phyloP scores from a whole-genome alignment of 2,888 invertebrate species.

The Tachina grossa region DNA sequence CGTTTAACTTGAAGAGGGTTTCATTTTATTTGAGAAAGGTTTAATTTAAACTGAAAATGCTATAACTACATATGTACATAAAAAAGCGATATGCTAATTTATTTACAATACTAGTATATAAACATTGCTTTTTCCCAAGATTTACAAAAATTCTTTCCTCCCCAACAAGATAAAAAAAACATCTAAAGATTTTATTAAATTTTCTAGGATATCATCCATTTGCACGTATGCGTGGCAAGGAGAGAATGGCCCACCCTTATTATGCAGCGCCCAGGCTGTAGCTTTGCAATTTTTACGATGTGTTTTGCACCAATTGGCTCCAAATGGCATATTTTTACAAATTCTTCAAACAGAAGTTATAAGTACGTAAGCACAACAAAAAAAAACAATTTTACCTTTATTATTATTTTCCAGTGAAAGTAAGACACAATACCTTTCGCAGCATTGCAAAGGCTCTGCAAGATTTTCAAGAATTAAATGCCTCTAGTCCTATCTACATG shows the following conservation, averaged over 20 bases:
- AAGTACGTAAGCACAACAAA: conserved; percentile 83
- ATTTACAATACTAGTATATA: no score
- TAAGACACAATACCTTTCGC: conserved; percentile 93
- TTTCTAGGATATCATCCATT: conserved; percentile 87
- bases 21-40: no score
- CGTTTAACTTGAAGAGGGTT: no score
- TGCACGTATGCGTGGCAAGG: conserved; percentile 95
- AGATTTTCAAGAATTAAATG: conserved; percentile 98
- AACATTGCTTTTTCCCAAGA: no score
- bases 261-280: conserved; percentile 97
- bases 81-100: no score
- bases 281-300: conserved; percentile 98
- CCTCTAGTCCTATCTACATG: conserved; percentile 95
- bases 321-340: conserved; percentile 98
- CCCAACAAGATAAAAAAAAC: no score
- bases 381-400: background rate
- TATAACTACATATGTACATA: no score
- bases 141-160: no score
- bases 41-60: no score
- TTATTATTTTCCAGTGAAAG: conserved; percentile 77
- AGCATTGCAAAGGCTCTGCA: conserved; percentile 96
- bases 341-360: conserved; percentile 95
- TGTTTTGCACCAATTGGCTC: conserved; percentile 97
- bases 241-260: conserved; percentile 93
- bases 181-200: background rate